Evolutionary conservation across 2,797 vertebrate genomes (phyloP).

Genomic region (Varecia variegata): DNA sequence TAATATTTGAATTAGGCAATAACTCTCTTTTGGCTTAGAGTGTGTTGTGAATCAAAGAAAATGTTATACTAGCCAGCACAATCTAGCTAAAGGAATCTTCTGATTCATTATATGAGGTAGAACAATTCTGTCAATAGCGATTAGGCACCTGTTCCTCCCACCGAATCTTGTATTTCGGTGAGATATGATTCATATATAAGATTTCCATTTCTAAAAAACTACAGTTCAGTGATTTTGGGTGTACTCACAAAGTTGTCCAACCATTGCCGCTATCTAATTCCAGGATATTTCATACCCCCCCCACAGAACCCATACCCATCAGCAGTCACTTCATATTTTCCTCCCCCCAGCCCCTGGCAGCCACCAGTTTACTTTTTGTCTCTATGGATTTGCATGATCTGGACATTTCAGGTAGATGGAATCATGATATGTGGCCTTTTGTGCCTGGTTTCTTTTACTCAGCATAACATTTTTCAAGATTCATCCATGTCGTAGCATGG

Average conservation of each 20-base stretch:
- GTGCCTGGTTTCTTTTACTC: not conserved
- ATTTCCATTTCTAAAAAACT: not conserved
- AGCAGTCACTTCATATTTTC: not conserved
- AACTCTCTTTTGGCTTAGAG: not conserved
- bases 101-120: not conserved
- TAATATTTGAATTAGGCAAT: not conserved
- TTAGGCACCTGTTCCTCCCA: not conserved
- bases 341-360: not conserved
- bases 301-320: not conserved
- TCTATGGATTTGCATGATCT: not conserved
- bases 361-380: not conserved
- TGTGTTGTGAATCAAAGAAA: conserved; percentile 10
- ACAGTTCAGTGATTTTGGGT: not conserved
- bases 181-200: not conserved
- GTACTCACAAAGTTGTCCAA: not conserved
- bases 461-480: not conserved
- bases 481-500: not conserved
- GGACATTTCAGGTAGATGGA: not conserved
- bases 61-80: not conserved
- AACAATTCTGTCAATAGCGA: not conserved
- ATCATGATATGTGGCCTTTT: not conserved
- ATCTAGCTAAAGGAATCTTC: not conserved
- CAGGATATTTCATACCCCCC: not conserved
- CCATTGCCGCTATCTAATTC: not conserved
- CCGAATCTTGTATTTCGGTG: not conserved